Evolutionary conservation across 2,888 invertebrate genomes (phyloP).

Genomic region (Micropterix aruncella): DNA sequence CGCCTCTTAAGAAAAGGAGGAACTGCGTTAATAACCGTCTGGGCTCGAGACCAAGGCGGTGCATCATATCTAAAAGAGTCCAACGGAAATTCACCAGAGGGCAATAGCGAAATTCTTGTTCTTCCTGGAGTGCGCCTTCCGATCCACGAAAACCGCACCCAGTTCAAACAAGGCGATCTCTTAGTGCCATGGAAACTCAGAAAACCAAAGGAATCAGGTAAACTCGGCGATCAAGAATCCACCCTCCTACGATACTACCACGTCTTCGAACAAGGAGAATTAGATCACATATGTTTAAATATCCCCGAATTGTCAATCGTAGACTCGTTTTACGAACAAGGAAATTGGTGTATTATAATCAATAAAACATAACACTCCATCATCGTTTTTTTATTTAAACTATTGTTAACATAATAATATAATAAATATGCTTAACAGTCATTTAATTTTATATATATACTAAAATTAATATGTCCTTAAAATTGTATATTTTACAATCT

Average conservation of each 20-base stretch:
- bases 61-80: conserved; percentile 30
- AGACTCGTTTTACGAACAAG: conserved; percentile 82
- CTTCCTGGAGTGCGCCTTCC: conserved; percentile 39
- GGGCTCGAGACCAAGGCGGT: conserved; percentile 82
- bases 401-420: no score
- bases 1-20: conserved; percentile 63
- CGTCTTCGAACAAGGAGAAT: conserved; percentile 76
- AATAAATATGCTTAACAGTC: no score
- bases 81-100: conserved; percentile 10
- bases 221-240: conserved; percentile 23
- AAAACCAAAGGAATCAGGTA: conserved; percentile 17
- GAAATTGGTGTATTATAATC: conserved; percentile 87
- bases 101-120: conserved; percentile 16
- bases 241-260: conserved; percentile 81
- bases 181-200: conserved; percentile 90
- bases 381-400: no score
- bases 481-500: no score
- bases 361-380: conserved; percentile 33
- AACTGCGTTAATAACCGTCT: conserved; percentile 78
- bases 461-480: no score
- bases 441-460: no score
- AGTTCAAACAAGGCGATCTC: conserved; percentile 81
- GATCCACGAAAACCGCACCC: conserved; percentile 81
- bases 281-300: conserved; percentile 48
- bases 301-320: conserved; percentile 39